Percentiles rank a stretch among this genome's conserved stretches.
phyloP scores from a whole-genome alignment of 2,797 vertebrate species.

The Hippopotamyrus pictus region DNA sequence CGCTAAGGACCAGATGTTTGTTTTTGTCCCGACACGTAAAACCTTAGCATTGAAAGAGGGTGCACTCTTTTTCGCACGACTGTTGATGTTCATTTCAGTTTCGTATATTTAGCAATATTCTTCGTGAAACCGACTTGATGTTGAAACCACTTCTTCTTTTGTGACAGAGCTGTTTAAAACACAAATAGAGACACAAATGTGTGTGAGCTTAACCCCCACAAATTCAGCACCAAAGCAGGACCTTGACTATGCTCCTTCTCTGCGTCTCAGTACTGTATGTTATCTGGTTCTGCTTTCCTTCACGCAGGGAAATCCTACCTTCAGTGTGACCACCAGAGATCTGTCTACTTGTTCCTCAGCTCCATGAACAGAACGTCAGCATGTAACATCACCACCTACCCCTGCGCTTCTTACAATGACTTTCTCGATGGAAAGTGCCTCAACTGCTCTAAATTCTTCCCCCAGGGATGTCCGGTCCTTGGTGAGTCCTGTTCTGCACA shows the following conservation, averaged over 20 bases:
- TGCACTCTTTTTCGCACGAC: neutral
- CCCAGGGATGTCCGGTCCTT: slow-evolving; percentile 71
- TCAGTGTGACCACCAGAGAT: slow-evolving; percentile 90
- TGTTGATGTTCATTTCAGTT: neutral
- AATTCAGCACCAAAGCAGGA: neutral
- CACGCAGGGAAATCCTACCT: slow-evolving; percentile 60
- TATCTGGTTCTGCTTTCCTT: neutral
- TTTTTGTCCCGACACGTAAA: neutral
- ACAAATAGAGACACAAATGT: neutral
- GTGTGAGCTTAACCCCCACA: neutral
- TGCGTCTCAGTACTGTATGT: neutral
- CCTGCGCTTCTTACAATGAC: slow-evolving; percentile 71
- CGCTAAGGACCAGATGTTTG: neutral
- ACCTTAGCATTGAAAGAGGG: neutral
- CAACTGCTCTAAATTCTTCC: slow-evolving; percentile 60
- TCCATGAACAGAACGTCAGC: slow-evolving; percentile 48
- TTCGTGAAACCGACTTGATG: neutral
- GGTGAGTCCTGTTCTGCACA: slow-evolving; percentile 58
- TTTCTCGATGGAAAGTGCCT: slow-evolving; percentile 75
- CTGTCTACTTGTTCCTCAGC: slow-evolving; percentile 74
- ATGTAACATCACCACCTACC: slow-evolving; percentile 63
- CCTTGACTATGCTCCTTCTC: neutral
- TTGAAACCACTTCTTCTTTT: neutral
- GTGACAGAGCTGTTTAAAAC: neutral
- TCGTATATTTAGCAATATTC: neutral